phyloP scores from a whole-genome alignment of 1,140 invertebrate genomes.

The Megalopta genalis region DNA sequence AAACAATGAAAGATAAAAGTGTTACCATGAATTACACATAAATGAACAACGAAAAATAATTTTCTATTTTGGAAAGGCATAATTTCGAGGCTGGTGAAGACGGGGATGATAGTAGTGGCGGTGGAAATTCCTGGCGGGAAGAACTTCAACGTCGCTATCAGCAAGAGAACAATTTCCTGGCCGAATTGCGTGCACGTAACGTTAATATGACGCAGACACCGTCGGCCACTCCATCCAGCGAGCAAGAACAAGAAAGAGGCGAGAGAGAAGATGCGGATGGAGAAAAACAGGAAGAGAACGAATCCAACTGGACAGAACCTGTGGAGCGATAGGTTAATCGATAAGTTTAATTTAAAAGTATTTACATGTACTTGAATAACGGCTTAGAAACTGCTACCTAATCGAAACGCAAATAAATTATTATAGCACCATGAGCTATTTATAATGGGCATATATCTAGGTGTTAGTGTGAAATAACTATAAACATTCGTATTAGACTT shows the following conservation, averaged over 20 bases:
- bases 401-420: slow-evolving; percentile 39
- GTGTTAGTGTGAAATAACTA: slow-evolving; percentile 55
- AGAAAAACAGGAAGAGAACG: slow-evolving; percentile 81
- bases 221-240: slow-evolving; percentile 72
- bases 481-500: slow-evolving; percentile 42
- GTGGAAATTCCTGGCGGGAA: slow-evolving; percentile 82
- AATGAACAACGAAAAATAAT: not conserved
- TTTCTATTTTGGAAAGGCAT: not conserved
- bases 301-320: slow-evolving; percentile 85
- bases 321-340: slow-evolving; percentile 86
- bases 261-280: slow-evolving; percentile 76
- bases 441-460: slow-evolving; percentile 49
- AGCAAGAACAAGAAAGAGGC: slow-evolving; percentile 77
- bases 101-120: slow-evolving; percentile 81
- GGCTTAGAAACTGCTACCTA: slow-evolving; percentile 34
- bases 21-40: not conserved
- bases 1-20: not conserved
- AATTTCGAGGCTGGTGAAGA: slow-evolving; percentile 80
- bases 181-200: slow-evolving; percentile 82
- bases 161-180: slow-evolving; percentile 84
- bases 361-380: slow-evolving; percentile 23
- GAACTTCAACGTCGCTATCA: slow-evolving; percentile 84
- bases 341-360: slow-evolving; percentile 73
- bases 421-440: slow-evolving; percentile 19
- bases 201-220: slow-evolving; percentile 67